Base-by-base conservation (phyloP, 2,888 invertebrate genomes). In the Drosophila recens region DNA sequence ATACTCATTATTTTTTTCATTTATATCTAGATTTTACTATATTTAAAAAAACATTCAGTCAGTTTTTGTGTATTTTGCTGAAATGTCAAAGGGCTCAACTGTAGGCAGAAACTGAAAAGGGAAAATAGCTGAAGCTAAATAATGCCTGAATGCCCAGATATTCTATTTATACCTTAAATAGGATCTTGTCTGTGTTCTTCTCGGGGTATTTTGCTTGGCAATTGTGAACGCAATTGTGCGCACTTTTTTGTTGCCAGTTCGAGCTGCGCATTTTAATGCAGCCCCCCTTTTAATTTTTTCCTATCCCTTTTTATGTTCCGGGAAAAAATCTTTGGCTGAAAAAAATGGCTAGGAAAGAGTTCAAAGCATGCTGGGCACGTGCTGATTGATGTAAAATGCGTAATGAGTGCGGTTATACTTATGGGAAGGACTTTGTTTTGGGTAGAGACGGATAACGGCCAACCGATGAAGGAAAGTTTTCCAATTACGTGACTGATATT, bases 311-410 rank as follows among this genome's bases (percentile, higher is more conserved):
- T 61, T 64, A 58, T 52, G 45, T 56, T 67, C 1, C 27, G 15
- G 42, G n/a, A 17, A 10, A 38, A 48, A 33, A 42, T 57, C 33
- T 30, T 42, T 64, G 23, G 20, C n/a, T 20, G 33, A 45, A 57
- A 57, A 68, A 76, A 68, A 59, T 42, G 43, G 46, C 52, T 46
- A 11, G 38, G 27, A 78, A 79, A 75, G 85, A 84, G 74, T 78
- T 83, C 58, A 62, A 75, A 84, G 72, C 68, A 89, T 87, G 85
- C 85, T 72, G 79, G 67, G 79, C 89, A 85, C 85, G 85, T 85
- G 85, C 87, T 87, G 85, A 85, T 85, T 87, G 85, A 85, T 87
- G 89, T 87, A 85, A 89, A 89, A 75, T 84, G 77, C 82, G 75
- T 89, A 85, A 85, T 89, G 85, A 89, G 87, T 68, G 87, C 68